Conservation (phyloP, 2,113 vertebrate species). For the Ramphastos sulfuratus region DNA sequence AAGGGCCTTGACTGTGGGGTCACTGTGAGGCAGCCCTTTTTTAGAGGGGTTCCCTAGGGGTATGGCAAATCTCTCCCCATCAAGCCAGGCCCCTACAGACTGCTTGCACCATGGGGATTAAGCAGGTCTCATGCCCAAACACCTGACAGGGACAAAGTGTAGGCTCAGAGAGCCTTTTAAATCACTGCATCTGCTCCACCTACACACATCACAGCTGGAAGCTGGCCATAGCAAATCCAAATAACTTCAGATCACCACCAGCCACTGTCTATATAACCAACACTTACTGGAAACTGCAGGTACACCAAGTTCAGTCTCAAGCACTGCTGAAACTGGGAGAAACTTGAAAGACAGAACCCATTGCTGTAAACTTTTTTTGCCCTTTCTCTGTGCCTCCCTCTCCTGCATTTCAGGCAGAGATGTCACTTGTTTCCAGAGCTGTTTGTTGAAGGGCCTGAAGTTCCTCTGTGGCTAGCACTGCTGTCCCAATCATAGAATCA, state of each 20-base stretch:
- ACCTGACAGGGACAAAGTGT: background rate
- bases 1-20: accelerated
- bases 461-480: background rate
- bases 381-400: background rate
- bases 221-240: background rate
- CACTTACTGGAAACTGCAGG: background rate
- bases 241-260: background rate
- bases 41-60: background rate
- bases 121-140: background rate
- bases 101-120: background rate
- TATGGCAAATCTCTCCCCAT: background rate
- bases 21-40: background rate
- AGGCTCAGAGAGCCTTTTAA: background rate
- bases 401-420: background rate
- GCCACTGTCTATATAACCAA: background rate
- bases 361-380: background rate
- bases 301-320: background rate
- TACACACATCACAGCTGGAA: background rate
- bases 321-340: background rate
- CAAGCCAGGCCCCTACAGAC: background rate
- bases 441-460: background rate
- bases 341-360: background rate
- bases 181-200: background rate
- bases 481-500: background rate
- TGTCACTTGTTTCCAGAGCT: background rate